phyloP scores from a whole-genome alignment of 2,113 vertebrate genomes.

The Ramphastos sulfuratus region DNA sequence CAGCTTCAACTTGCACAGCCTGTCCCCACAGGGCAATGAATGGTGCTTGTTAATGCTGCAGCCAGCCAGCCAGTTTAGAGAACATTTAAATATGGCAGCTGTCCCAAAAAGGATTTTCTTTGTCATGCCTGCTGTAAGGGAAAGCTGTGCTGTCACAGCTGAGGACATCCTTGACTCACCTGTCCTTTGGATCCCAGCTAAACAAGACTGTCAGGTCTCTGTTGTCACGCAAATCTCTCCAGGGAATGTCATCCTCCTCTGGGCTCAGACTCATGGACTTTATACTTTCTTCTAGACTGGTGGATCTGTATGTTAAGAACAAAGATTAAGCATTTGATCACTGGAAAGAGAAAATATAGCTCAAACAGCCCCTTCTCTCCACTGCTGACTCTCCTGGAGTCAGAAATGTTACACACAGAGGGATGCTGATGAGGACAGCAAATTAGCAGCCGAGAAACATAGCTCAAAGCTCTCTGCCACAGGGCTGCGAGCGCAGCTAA shows the following conservation, averaged over 20 bases:
- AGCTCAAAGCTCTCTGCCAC: not conserved
- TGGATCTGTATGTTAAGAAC: conserved; percentile 74
- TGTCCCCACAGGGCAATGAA: not conserved
- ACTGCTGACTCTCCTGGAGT: not conserved
- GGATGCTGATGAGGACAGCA: not conserved
- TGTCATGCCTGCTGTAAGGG: not conserved
- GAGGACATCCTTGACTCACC: conserved; percentile 64
- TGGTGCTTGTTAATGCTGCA: not conserved
- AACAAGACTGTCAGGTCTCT: conserved; percentile 93
- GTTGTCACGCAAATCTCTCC: conserved; percentile 93
- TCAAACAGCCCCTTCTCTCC: not conserved
- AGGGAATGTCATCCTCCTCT: conserved; percentile 96
- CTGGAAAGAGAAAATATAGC: not conserved
- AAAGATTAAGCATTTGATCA: not conserved
- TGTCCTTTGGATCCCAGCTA: conserved; percentile 92
- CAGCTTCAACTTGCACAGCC: no score
- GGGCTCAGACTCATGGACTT: conserved; percentile 93
- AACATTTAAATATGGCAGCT: not conserved
- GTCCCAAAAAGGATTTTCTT: not conserved
- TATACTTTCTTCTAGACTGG: conserved; percentile 93
- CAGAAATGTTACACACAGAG: not conserved
- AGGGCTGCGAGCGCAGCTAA: not conserved
- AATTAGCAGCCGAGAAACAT: not conserved
- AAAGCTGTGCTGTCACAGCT: not conserved
- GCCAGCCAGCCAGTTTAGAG: not conserved